These are phyloP conservation scores for Lamellibrachia columna DNA, from an alignment of 2,888 invertebrate genomes.

Conservation along the genomic window DNA sequence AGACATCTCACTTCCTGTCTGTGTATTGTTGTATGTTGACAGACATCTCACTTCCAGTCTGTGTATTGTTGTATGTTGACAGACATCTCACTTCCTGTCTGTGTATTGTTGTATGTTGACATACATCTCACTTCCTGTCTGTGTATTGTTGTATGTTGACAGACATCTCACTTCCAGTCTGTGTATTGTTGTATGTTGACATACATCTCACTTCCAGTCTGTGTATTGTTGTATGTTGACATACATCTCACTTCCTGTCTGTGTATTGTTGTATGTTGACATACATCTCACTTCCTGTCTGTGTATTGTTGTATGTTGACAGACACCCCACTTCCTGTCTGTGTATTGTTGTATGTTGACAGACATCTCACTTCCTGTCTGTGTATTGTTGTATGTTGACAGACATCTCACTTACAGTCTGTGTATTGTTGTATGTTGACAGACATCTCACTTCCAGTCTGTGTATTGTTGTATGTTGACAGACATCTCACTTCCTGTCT, in stretches of 20 bases:
- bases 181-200: not conserved
- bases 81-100: too few relatives aligned
- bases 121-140: not conserved
- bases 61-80: slow-evolving; percentile 52
- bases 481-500: not conserved
- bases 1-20: not conserved
- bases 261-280: not conserved
- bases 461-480: not conserved
- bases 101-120: not conserved
- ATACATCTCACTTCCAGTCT: slow-evolving; percentile 65
- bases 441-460: not conserved
- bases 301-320: not conserved
- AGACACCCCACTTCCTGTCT: not conserved
- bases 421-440: not conserved
- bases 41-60: slow-evolving; percentile 65
- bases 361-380: slow-evolving; percentile 65
- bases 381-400: slow-evolving; percentile 52
- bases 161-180: not conserved
- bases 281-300: not conserved
- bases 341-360: not conserved
- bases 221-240: slow-evolving; percentile 52
- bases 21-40: not conserved
- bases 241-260: too few relatives aligned
- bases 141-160: not conserved
- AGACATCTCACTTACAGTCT: too few relatives aligned